Base-by-base conservation (phyloP, 2,113 vertebrate species). In the Bungarus multicinctus region DNA sequence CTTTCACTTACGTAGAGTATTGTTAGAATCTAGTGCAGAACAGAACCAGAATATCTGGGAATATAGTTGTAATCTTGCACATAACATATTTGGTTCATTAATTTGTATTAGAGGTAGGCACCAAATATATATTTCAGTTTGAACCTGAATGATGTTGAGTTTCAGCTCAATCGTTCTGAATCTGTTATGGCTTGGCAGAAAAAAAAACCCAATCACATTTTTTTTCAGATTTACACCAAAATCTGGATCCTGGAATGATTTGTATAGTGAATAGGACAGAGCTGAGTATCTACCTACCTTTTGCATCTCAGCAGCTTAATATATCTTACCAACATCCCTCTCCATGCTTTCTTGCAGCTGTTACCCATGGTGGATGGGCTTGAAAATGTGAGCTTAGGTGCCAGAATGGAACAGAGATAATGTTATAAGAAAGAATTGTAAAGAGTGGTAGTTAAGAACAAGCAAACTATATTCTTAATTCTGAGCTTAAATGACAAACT, bases 11-110 rank as follows among this genome's bases (percentile, higher is more conserved):
- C 93, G 96, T 97, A 97, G 98, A 98, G 98, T 97, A 96, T 98
- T 98, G 97, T 98, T 96, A 97, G 98, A 97, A 97, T 97, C 97
- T 97, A 97, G 98, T 97, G 98, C 98, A 98, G 98, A 97, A 97
- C 98, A 98, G 98, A 98, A 98, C 98, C 98, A 97, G 97, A 98
- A 98, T 98, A 98, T 98, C 98, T 98, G 96, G 98, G 98, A 98
- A 98, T 98, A 98, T 97, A 98, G 98, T 98, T 98, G 98, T 98
- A 98, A 98, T 99, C 98, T 99, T 98, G 98, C 98, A 98, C 98
- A 98, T 98, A 99, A 99, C 98, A 97, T 98, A 98, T 98, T 98
- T 98, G 98, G 98, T 97, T 98, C 97, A 98, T 81, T 98, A 98
- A 98, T 97, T 98, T 97, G 97, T 98, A 97, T 97, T 97, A 96